Base-by-base conservation (phyloP, 2,797 vertebrate genomes). In the Lagorchestes hirsutus region DNA sequence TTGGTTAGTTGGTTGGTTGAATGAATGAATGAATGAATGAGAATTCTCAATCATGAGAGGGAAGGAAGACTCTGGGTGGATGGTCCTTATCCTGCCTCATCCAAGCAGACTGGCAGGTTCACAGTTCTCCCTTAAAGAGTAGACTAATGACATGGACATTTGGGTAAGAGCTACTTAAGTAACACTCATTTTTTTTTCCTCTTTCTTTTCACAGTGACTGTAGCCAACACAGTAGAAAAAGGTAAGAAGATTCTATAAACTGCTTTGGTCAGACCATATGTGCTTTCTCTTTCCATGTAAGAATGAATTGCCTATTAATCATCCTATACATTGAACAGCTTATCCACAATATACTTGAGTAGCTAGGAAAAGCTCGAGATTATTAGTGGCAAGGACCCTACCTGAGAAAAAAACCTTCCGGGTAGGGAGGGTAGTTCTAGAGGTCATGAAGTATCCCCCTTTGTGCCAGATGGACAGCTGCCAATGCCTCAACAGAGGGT, bases 171-270 rank as follows among this genome's bases (percentile, higher is more conserved):
- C 95, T 96, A 93, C 31, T 87, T 52, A 96, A 97, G 92, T 96
- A 91, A 92, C 12, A 94, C 91, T 98, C 92, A 97, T 97, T 91
- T 97, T 93, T 57, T 40, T 40, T 29, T 59, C 95, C 58, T 97
- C 46, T 96, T 94, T 96, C 46, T 98, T 96, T 98, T 98, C 97
- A 95, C 99, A 99, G 99, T 99, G 97, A 99, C 99, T 92, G 96
- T 99, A 97, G 98, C 97, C 97, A 99, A 99, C 98, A 97, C 99
- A n/a, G 96, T 99, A 95, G 99, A 99, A 98, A 99, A 99, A 98
- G 99, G 99, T 99, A 98, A 94, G 99, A 97, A 2, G 22, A 3
- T 95, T 46, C 95, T 67, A 0, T 96, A 97, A 96, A 54, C 92
- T 87, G 0, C 93, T 31, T 96, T 97, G 55, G 2, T 97, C 28